These are phyloP conservation scores for Linnaemya tessellans DNA, from an alignment of 2,888 invertebrate genomes.

Conservation along the genomic window DNA sequence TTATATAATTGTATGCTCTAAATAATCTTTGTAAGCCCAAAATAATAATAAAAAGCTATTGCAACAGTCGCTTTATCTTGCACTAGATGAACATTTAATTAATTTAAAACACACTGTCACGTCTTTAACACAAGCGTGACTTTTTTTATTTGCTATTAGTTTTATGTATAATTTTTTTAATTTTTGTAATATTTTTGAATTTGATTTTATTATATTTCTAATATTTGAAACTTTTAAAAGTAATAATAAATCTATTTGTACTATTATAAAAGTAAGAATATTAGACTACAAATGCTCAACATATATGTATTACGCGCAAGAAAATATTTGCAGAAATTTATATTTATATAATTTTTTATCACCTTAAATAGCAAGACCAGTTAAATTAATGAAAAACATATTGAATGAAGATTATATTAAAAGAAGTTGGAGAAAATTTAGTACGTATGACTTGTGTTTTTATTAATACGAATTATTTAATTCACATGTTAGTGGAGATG, in stretches of 20 bases:
- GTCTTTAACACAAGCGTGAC: neutral
- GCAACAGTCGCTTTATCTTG: slow-evolving; percentile 14
- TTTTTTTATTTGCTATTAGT: neutral
- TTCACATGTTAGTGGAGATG: neutral
- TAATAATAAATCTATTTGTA: neutral
- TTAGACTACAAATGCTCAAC: neutral
- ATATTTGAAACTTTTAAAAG: too few relatives aligned
- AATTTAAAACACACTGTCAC: neutral
- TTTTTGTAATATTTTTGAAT: neutral
- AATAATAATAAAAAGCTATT: slow-evolving; percentile 1
- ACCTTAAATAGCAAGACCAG: neutral
- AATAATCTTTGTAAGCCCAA: neutral
- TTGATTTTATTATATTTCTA: neutral
- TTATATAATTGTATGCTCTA: slow-evolving; percentile 3
- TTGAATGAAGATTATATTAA: slow-evolving; percentile 11
- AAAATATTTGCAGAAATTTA: slow-evolving; percentile 42
- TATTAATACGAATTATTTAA: neutral
- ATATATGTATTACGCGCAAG: slow-evolving; percentile 19
- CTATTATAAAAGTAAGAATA: slow-evolving; percentile 31
- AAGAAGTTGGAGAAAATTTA: slow-evolving; percentile 10
- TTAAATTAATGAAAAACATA: neutral
- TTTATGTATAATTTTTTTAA: neutral
- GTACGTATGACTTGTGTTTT: slow-evolving; percentile 35
- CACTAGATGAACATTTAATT: neutral
- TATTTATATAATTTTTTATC: slow-evolving; percentile 52